Base-by-base conservation (phyloP, 2,888 invertebrate genomes). In the Pycnomerus fuliginosus region DNA sequence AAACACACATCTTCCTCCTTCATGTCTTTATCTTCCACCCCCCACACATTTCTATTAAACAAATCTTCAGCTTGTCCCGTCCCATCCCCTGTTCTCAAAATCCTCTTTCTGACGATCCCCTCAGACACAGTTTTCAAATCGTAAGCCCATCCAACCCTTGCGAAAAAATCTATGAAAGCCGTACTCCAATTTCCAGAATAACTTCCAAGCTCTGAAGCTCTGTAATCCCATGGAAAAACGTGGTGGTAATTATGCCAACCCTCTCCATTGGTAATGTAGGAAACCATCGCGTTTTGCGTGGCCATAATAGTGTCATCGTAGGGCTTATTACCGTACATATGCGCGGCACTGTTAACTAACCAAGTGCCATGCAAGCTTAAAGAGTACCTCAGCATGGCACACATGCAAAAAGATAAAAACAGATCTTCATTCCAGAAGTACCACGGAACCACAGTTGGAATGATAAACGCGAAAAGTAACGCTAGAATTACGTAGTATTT, bases 331-430 rank as follows among this genome's bases (percentile, higher is more conserved):
- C 87, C 87, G 76, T 82, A 87, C 62, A 85, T 80, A 74, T 93
- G 93, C 1, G 93, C 93, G 1, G 87, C 88, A 49, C 89, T 90
- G 75, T 94, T 94, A 23, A 93, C 91, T 47, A 89, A 76, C 92
- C 92, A 94, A 1, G 93, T 93, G 44, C 85, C 84, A 71, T 94
- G 89, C 37, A 94, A 78, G 29, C 85, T 83, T 67, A 85, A 79
- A 16, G 83, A 77, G 74, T 90, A 93, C 32, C 93, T 83, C 68
- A 90, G 79, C 66, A 86, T 77, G 14, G 84, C 80, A 25, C 85
- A 80, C 67, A 83, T 82, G 76, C 80, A 85, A 1, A 84, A 77
- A 58, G 83, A 84, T 23, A 69, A 48, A 72, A 80, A 82, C 1
- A 76, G 76, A 8, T 27, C 28, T 71, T 94, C 94, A 20, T 79